Conservation (phyloP, 2,113 vertebrate genomes). For the Axis porcinus region DNA sequence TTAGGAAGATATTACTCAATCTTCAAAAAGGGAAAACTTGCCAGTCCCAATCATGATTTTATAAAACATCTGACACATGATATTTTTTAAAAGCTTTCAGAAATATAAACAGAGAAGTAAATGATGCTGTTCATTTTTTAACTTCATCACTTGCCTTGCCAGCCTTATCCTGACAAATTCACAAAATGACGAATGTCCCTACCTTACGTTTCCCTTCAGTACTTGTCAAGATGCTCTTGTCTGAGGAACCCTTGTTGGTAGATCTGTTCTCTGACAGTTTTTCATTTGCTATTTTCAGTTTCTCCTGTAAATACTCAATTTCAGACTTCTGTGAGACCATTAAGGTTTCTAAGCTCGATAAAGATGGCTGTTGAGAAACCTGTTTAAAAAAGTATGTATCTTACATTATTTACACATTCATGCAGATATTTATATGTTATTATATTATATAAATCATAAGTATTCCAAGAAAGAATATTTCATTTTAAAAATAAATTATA, state of each 20-base stretch:
- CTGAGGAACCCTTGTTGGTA: conserved; percentile 33
- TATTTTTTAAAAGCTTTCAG: conserved; percentile 69
- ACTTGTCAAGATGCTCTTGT: conserved; percentile 65
- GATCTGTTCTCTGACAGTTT: conserved; percentile 63
- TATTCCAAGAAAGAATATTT: not conserved
- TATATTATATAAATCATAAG: not conserved
- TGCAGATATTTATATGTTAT: not conserved
- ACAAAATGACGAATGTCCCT: conserved; percentile 66
- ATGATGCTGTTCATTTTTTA: conserved; percentile 38
- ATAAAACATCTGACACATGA: conserved; percentile 77
- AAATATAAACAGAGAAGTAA: conserved; percentile 73
- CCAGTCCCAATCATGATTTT: conserved; percentile 73
- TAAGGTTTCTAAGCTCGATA: conserved; percentile 70
- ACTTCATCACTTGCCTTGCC: conserved; percentile 52
- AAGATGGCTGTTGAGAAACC: conserved; percentile 64
- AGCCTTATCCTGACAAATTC: conserved; percentile 70
- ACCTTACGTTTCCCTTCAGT: conserved; percentile 71
- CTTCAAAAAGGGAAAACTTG: conserved; percentile 76
- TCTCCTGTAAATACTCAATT: conserved; percentile 79
- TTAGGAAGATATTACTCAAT: conserved; percentile 70
- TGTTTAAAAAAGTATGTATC: conserved; percentile 42
- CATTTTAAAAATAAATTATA: not conserved
- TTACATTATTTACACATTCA: not conserved
- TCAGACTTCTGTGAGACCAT: conserved; percentile 78
- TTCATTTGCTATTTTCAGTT: conserved; percentile 69